Percentiles rank a stretch among this genome's conserved stretches.
These are phyloP conservation scores for Sympetrum striolatum DNA, from an alignment of 2,888 invertebrate species.

Conservation along the genomic window DNA sequence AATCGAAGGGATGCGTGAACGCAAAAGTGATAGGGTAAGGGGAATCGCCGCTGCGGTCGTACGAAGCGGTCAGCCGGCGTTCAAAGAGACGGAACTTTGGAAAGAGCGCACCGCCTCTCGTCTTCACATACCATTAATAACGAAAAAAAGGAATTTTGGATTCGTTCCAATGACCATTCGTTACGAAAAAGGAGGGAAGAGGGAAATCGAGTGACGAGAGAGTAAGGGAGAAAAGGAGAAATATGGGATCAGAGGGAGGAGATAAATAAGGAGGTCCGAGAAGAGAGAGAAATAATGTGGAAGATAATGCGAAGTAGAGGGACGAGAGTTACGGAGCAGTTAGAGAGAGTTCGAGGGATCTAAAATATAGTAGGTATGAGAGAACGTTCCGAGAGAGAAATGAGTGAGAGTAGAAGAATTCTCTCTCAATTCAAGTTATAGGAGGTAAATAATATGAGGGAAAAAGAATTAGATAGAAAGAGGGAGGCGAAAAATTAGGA, in stretches of 20 bases:
- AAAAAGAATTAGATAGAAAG: not conserved
- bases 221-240: not conserved
- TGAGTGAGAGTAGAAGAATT: slow-evolving; percentile 25
- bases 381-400: not conserved
- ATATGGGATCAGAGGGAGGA: not conserved
- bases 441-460: not conserved
- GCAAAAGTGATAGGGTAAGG: not conserved
- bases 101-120: not conserved
- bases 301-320: not conserved
- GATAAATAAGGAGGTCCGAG: not conserved
- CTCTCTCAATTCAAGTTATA: too few species aligned
- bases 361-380: not conserved
- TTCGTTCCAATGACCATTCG: not conserved
- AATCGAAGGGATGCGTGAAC: slow-evolving; percentile 20
- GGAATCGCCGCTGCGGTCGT: not conserved
- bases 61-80: slow-evolving; percentile 11
- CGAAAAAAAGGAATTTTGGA: slow-evolving; percentile 2
- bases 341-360: not conserved
- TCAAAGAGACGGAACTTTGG: not conserved
- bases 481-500: slow-evolving; percentile 42
- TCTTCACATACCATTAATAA: slow-evolving; percentile 25
- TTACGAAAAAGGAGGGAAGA: not conserved
- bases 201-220: not conserved
- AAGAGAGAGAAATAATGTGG: not conserved
- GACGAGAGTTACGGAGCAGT: not conserved